Evolutionary conservation across 2,888 invertebrate species (phyloP).

Genomic region (Aphidoletes aphidimyza): DNA sequence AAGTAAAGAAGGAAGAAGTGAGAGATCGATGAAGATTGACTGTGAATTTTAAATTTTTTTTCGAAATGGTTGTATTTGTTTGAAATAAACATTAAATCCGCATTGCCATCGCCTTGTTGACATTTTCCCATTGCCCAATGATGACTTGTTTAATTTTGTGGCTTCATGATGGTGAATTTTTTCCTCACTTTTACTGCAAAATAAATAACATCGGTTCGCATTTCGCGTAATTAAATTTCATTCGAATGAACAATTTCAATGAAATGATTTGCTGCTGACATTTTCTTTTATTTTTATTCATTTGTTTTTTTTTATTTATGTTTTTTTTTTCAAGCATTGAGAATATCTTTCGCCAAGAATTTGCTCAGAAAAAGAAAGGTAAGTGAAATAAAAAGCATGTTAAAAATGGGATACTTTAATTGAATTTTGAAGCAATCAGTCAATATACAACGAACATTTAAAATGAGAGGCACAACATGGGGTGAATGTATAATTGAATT

Average conservation of each 20-base stretch:
- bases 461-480: background rate
- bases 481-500: background rate
- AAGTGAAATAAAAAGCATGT: background rate
- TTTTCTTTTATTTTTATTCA: background rate
- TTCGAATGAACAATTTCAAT: background rate
- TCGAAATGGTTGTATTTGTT: no score
- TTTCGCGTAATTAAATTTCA: constrained; percentile 34
- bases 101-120: background rate
- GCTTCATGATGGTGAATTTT: background rate
- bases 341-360: background rate
- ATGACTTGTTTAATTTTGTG: background rate
- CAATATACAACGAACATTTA: background rate
- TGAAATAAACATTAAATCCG: background rate
- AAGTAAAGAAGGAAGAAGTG: background rate
- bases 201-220: background rate
- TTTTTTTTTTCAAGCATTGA: background rate
- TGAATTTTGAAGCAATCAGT: background rate
- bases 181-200: background rate
- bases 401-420: background rate
- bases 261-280: background rate
- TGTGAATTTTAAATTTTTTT: no score
- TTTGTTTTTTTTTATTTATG: background rate
- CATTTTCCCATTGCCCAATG: background rate
- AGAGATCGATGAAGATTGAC: no score
- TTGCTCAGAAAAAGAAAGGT: background rate